These are phyloP conservation scores for Gadopsis bispinosus DNA, from an alignment of 2,797 vertebrate genomes.

Conservation along the genomic window DNA sequence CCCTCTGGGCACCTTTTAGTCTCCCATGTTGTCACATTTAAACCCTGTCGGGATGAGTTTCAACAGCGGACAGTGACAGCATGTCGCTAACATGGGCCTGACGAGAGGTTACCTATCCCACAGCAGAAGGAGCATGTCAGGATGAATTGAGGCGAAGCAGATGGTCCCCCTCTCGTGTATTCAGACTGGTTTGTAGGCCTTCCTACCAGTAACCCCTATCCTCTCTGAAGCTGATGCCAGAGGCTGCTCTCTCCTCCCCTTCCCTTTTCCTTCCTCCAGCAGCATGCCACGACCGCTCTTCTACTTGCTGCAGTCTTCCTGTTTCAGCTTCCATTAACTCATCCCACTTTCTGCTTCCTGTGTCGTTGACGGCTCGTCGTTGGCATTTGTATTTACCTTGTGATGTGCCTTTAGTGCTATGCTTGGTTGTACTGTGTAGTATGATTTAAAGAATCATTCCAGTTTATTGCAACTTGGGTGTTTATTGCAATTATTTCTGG, in stretches of 20 bases:
- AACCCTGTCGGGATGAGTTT: constrained; percentile 29
- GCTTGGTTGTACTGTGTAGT: neutral
- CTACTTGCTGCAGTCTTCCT: constrained; percentile 74
- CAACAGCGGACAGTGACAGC: constrained; percentile 36
- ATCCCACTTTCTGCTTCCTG: constrained; percentile 15
- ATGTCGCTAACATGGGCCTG: constrained; percentile 32
- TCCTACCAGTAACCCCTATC: constrained; percentile 75
- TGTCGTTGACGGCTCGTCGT: neutral
- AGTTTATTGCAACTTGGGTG: constrained; percentile 20
- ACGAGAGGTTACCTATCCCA: constrained; percentile 2
- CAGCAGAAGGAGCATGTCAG: constrained; percentile 25
- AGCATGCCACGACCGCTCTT: constrained; percentile 83
- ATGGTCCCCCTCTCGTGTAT: constrained; percentile 12
- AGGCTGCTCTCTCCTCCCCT: constrained; percentile 90
- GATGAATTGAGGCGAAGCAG: constrained; percentile 45
- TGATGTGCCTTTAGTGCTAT: constrained; percentile 12
- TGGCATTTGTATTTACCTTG: constrained; percentile 11
- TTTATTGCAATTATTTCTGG: neutral
- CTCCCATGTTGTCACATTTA: constrained; percentile 52
- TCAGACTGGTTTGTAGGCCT: constrained; percentile 64
- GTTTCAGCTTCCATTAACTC: constrained; percentile 51
- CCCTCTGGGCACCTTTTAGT: constrained; percentile 45
- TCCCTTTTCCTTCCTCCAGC: constrained; percentile 71
- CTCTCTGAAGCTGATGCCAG: constrained; percentile 99
- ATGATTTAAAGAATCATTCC: constrained; percentile 7